Evolutionary conservation across 2,888 invertebrate genomes (phyloP).

Genomic region (Crepidodera aurea): DNA sequence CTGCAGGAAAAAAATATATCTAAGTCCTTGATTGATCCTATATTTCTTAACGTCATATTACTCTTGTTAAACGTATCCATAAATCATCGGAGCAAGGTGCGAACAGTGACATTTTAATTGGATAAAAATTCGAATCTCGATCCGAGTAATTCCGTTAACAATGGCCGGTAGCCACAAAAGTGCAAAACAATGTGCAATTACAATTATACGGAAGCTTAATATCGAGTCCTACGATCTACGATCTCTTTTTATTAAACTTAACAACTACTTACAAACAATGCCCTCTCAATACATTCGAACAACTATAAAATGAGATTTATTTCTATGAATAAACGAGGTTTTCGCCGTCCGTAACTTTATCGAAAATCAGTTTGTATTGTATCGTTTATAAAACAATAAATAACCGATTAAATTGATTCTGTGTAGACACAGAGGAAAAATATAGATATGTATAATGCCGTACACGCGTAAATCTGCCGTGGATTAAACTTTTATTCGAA

Average conservation of each 20-base stretch:
- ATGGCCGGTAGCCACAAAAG: not conserved
- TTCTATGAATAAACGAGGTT: not conserved
- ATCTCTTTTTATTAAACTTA: not conserved
- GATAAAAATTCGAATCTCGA: not conserved
- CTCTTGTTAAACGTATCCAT: not conserved
- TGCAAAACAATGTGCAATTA: not conserved
- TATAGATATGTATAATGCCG: too few species aligned
- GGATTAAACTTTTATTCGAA: too few species aligned
- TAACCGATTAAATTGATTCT: too few species aligned
- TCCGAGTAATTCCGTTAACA: not conserved
- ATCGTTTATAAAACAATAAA: too few species aligned
- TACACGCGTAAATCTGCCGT: too few species aligned
- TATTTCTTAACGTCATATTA: not conserved
- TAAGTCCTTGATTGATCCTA: too few species aligned
- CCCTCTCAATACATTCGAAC: not conserved
- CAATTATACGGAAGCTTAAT: slow-evolving; percentile 1
- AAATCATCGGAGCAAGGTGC: not conserved
- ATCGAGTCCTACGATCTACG: not conserved
- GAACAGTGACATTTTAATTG: not conserved
- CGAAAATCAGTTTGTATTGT: too few species aligned
- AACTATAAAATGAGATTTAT: not conserved
- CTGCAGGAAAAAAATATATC: too few species aligned
- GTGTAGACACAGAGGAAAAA: too few species aligned
- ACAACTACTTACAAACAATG: not conserved
- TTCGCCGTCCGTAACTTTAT: too few species aligned